Evolutionary conservation across 2,113 vertebrate genomes (phyloP).

Genomic region (Tychaedon coryphoeus): DNA sequence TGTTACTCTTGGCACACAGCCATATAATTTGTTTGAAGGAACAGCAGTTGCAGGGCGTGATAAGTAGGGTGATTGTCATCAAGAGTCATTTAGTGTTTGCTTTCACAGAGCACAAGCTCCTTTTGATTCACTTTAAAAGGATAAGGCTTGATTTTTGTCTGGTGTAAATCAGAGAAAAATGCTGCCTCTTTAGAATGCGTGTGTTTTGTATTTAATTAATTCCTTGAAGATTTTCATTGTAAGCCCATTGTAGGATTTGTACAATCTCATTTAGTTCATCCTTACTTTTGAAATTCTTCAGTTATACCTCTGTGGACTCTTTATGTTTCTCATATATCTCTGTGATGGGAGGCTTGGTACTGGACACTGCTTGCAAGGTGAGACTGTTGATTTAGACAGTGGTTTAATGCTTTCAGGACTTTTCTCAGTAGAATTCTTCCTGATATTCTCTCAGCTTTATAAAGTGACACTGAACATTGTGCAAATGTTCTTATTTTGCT

Average conservation of each 20-base stretch:
- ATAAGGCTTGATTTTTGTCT: not conserved
- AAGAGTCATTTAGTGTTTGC: not conserved
- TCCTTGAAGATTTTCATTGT: slow-evolving; percentile 8
- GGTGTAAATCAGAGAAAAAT: not conserved
- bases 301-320: not conserved
- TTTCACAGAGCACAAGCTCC: not conserved
- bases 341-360: not conserved
- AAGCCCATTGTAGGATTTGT: slow-evolving; percentile 16
- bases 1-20: not conserved
- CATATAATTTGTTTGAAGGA: not conserved
- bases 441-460: slow-evolving; percentile 5
- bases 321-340: not conserved
- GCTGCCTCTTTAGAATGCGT: not conserved
- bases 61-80: slow-evolving; percentile 14
- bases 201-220: slow-evolving; percentile 21
- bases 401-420: not conserved
- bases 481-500: not conserved
- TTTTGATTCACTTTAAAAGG: not conserved
- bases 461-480: not conserved
- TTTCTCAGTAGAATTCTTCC: not conserved
- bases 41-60: not conserved
- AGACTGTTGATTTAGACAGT: not conserved
- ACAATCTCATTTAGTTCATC: not conserved
- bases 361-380: not conserved
- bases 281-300: not conserved